These are phyloP conservation scores for Leucoraja ocellata DNA, from an alignment of 2,797 vertebrate genomes.

Conservation along the genomic window DNA sequence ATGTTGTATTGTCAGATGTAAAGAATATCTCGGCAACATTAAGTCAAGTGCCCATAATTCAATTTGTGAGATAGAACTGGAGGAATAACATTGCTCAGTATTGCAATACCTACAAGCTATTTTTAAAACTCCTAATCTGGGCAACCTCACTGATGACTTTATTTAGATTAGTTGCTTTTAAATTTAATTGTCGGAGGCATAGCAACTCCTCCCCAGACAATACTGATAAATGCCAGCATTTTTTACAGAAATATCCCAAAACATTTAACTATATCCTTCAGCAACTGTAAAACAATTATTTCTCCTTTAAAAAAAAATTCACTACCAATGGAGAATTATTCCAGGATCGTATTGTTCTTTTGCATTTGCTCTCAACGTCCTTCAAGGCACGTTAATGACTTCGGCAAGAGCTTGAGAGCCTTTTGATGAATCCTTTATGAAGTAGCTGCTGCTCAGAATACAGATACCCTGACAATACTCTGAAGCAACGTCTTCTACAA, in stretches of 20 bases:
- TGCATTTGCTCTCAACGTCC: background rate
- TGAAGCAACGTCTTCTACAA: background rate
- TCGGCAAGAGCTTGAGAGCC: background rate
- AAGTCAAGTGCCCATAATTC: background rate
- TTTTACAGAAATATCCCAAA: background rate
- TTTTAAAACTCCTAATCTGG: background rate
- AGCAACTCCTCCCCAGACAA: background rate
- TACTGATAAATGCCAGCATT: background rate
- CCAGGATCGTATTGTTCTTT: background rate
- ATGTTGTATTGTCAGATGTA: background rate
- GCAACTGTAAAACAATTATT: background rate
- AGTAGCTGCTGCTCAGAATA: conserved; percentile 15
- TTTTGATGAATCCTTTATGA: conserved; percentile 35
- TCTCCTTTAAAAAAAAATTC: background rate
- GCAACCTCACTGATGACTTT: background rate
- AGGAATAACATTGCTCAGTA: background rate
- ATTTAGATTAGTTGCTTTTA: background rate
- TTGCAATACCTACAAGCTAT: background rate
- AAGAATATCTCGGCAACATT: background rate
- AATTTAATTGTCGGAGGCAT: background rate
- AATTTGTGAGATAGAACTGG: background rate
- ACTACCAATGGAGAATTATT: background rate
- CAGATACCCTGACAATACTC: background rate
- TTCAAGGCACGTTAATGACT: conserved; percentile 19
- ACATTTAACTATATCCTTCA: background rate